Evolutionary conservation across 2,113 vertebrate genomes (phyloP), one percentile per base, ranked within the genome.

Genomic region (Psammodynastes pulverulentus): DNA sequence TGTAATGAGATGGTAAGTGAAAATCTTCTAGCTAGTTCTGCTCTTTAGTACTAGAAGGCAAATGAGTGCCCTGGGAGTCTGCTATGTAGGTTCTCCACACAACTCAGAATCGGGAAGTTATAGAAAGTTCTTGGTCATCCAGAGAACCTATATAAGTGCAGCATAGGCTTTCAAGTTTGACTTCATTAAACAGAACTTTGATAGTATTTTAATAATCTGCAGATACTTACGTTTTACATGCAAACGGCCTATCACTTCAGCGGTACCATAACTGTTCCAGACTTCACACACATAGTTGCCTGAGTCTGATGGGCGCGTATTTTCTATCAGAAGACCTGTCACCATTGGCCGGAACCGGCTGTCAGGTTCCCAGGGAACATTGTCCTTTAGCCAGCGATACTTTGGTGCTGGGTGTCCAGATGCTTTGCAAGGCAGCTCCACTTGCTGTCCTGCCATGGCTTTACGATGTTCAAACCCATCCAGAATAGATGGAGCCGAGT

Each of bases 361-460:
- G 96, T 99, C 99, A n/a, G 98, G 98, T 95, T 99, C 99, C 97
- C 99, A 96, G 89, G 99, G 99, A 93, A 98, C 98, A 92, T 98
- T 99, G 97, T 99, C 99, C 95, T 99, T 99, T 95, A 99, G 98
- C 99, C 99, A 99, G 95, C 99, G 99, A 96, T 99, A 99, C 94
- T 99, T 99, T 95, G 99, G 99, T 90, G 98, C 96, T 0, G 99
- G 99, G 97, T 99, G 99, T 93, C 99, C 99, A 13, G 99, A 99
- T 4, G 99, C 99, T 98, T 99, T 99, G 97, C 99, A 99, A 91
- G 99, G 99, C 96, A 99, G 98, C 97, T 99, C 99, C 96, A 99
- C 98, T 93, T 97, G 98, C 95, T 98, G 98, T 95, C 98, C 98
- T 54, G 98, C 98, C 99, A 98, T 99, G 97, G 98, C 98, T 98